These are phyloP conservation scores for Heliothis peltigera DNA, from an alignment of 2,888 invertebrate genomes.

Conservation along the genomic window DNA sequence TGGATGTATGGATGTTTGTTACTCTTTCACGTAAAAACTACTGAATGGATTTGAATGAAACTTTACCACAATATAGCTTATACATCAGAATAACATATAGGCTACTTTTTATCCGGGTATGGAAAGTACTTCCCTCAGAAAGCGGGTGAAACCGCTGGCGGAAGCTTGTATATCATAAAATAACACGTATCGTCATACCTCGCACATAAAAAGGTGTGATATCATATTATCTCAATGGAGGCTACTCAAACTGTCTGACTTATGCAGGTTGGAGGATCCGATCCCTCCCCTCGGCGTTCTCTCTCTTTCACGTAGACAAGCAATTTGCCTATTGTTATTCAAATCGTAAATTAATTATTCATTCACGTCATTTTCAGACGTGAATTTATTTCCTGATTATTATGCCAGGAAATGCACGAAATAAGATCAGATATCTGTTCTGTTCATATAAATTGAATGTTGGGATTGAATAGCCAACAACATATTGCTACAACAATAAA, in stretches of 20 bases:
- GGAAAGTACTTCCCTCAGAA: too few species aligned
- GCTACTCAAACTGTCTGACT: slow-evolving; percentile 21
- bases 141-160: too few species aligned
- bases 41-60: too few species aligned
- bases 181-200: background rate
- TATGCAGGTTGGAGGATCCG: slow-evolving; percentile 25
- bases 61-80: too few species aligned
- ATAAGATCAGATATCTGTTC: slow-evolving; percentile 31
- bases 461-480: too few species aligned
- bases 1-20: too few species aligned
- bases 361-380: slow-evolving; percentile 79
- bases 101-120: too few species aligned
- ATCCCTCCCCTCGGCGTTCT: slow-evolving; percentile 34
- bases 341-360: slow-evolving; percentile 83
- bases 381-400: slow-evolving; percentile 70
- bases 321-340: slow-evolving; percentile 83
- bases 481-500: too few species aligned
- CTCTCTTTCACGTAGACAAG: slow-evolving; percentile 58
- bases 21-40: too few species aligned
- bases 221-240: slow-evolving; percentile 16
- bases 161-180: background rate
- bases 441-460: slow-evolving; percentile 15
- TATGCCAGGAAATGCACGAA: slow-evolving; percentile 41
- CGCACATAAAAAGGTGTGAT: slow-evolving; percentile 1
- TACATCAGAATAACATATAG: too few species aligned